A percentile compares a stretch with the other conserved stretches of the same genome.
phyloP scores from a whole-genome alignment of 35 echinoderm and acorn worm genomes.

The Hemicentrotus pulcherrimus region DNA sequence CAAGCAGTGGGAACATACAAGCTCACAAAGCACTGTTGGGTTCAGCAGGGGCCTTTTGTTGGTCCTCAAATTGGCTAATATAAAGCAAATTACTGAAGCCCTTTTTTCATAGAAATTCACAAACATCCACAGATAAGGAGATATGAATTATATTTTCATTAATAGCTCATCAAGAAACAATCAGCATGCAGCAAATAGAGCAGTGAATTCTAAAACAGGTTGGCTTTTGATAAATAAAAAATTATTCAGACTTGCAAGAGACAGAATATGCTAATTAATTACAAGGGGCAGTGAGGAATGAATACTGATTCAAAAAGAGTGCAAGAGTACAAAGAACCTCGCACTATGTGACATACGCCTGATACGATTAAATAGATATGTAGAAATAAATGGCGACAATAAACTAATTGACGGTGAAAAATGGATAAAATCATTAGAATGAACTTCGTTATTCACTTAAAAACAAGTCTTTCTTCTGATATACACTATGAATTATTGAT shows the following conservation, averaged over 20 bases:
- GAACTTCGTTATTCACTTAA: too few species aligned
- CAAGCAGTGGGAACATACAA: not conserved
- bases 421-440: too few species aligned
- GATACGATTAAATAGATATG: not conserved
- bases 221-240: not conserved
- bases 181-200: not conserved
- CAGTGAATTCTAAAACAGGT: not conserved
- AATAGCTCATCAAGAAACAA: not conserved
- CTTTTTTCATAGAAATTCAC: not conserved
- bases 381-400: not conserved
- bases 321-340: not conserved
- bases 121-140: not conserved
- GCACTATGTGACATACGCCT: not conserved
- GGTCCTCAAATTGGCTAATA: not conserved
- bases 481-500: too few species aligned
- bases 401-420: not conserved
- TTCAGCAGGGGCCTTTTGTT: not conserved
- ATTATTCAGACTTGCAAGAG: not conserved
- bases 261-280: not conserved
- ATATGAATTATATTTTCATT: not conserved
- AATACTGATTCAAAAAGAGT: not conserved
- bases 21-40: not conserved
- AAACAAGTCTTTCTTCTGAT: too few species aligned
- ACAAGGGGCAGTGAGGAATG: not conserved
- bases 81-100: constrained; percentile 1